phyloP scores from a whole-genome alignment of 2,113 vertebrate species.

The Boulengeromyrus knoepffleri region DNA sequence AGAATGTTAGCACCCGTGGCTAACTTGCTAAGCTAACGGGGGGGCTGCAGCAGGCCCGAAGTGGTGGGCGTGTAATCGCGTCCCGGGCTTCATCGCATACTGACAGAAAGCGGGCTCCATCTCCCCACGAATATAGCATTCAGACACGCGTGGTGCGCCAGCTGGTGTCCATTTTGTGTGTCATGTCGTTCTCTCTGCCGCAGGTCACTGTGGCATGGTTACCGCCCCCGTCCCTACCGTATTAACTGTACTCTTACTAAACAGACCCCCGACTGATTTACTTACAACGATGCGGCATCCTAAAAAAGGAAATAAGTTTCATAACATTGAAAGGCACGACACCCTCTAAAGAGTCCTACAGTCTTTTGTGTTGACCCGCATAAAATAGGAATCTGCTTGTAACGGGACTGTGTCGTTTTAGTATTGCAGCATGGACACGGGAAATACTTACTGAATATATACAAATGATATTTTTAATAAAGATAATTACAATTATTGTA shows the following conservation, averaged over 20 bases:
- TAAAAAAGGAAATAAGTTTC: not conserved
- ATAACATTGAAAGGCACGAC: not conserved
- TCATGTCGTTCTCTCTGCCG: not conserved
- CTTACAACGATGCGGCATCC: not conserved
- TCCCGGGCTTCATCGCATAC: not conserved
- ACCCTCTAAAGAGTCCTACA: not conserved
- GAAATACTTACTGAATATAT: not conserved
- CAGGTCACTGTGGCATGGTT: not conserved
- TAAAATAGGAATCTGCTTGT: not conserved
- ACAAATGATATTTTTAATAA: not conserved
- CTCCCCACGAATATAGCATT: not conserved
- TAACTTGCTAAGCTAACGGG: not conserved
- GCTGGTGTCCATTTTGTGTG: conserved; percentile 4
- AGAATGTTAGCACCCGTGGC: not conserved
- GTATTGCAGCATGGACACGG: not conserved
- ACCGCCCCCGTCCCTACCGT: not conserved
- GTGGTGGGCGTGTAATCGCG: not conserved
- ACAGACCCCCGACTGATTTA: not conserved
- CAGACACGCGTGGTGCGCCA: not conserved
- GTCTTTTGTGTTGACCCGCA: not conserved
- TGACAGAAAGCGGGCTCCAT: not conserved
- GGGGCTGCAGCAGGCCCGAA: not conserved
- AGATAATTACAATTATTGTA: not conserved
- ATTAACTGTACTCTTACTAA: not conserved
- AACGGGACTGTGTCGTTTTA: not conserved